Percentiles rank a stretch among this genome's conserved stretches.
phyloP scores from a whole-genome alignment of 2,888 invertebrate species.

The Allygus modestus region DNA sequence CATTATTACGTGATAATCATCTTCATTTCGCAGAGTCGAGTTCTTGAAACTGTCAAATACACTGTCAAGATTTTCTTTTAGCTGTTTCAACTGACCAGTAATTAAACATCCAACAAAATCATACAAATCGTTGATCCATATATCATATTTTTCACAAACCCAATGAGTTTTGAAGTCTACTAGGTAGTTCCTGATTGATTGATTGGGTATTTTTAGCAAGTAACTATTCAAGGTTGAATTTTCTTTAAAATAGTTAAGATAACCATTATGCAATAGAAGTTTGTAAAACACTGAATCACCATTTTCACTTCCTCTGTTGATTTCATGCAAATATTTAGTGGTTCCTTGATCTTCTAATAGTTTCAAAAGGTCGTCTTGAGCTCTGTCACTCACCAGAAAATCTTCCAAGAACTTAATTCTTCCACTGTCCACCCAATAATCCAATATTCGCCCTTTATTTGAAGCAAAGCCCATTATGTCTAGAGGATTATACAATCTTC shows the following conservation, averaged over 20 bases:
- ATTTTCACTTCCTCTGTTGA: background rate
- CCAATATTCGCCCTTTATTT: constrained; percentile 21
- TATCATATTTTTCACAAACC: constrained; percentile 30
- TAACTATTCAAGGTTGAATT: background rate
- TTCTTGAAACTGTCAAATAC: constrained; percentile 45
- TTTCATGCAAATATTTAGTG: background rate
- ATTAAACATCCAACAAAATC: constrained; percentile 50
- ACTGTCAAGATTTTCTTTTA: constrained; percentile 13
- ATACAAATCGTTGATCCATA: constrained; percentile 13
- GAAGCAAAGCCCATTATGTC: constrained; percentile 42
- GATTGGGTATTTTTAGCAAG: constrained; percentile 34
- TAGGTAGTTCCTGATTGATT: constrained; percentile 25
- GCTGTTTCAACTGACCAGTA: constrained; percentile 10
- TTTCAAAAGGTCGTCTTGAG: constrained; percentile 42
- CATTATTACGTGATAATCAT: constrained; percentile 19
- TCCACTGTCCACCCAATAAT: constrained; percentile 53
- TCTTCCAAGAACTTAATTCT: constrained; percentile 16
- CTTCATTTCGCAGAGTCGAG: background rate
- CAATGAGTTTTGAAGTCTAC: constrained; percentile 35
- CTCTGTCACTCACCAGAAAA: constrained; percentile 23
- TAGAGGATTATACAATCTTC: constrained; percentile 17
- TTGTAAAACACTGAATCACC: constrained; percentile 22
- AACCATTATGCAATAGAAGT: constrained; percentile 7
- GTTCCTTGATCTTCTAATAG: constrained; percentile 39
- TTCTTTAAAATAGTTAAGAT: background rate